Evolutionary conservation across 2,888 invertebrate genomes (phyloP), one percentile per base, ranked within the genome.

Genomic region (Drosophila diplacantha): DNA sequence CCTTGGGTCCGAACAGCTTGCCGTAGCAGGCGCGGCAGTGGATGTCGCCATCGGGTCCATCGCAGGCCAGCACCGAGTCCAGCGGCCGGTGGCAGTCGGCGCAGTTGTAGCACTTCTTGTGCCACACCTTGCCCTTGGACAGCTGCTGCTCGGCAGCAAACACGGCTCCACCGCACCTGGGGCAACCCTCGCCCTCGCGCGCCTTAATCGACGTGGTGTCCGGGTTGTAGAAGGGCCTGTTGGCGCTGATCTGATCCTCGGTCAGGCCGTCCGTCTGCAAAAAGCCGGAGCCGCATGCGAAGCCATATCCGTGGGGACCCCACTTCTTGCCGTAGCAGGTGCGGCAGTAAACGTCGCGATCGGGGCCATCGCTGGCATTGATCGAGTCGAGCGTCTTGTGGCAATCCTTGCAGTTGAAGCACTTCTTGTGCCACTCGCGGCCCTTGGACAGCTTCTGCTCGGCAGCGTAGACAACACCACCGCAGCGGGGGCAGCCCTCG

Each of bases 311-410:
- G 88, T 98, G 98, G 54, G 98, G 98, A 83, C 98, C 98, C 94
- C 95, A 98, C 89, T 96, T 97, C 90, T 97, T 96, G 85, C 97
- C 97, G 88, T 99, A 98, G 90, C 98, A 99, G 85, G 96, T 95
- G 90, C 96, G 97, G 90, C 98, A 98, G 90, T 96, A 98, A 69
- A 98, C 94, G 79, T 97, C 96, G 69, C 92, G 92, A 84, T 97
- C 95, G 54, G 98, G 98, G 46, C 96, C 96, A 86, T 98, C 97
- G 86, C 97, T 96, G 77, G 97, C 97, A 84, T 95, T 97, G 87
- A 97, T 96, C 52, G 97, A 98, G 88, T 98, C 98, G 81, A 99
- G 91, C 69, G 96, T 95, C 89, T 96, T 96, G 82, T 93, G 94
- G 89, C 98, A 98, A 87, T 97, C 96, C 74, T 91, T 93, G 89